Evolutionary conservation across 2,888 invertebrate genomes (phyloP).

Genomic region (Emmelina monodactyla): DNA sequence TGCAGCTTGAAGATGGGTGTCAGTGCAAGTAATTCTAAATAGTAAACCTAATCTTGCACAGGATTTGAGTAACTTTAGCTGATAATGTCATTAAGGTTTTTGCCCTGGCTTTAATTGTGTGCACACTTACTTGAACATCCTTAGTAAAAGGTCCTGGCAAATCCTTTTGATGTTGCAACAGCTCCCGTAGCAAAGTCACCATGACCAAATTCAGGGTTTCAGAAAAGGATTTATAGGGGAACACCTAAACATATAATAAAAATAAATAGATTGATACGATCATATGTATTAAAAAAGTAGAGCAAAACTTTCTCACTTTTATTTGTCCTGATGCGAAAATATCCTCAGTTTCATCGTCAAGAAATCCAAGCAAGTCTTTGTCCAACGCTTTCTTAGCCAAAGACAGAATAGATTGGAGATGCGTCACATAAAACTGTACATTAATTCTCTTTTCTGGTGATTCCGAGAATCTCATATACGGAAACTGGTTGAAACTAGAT

Average conservation of each 20-base stretch:
- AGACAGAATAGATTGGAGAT: conserved; percentile 80
- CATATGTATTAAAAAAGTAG: too few species aligned
- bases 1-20: too few species aligned
- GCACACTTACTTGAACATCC: conserved; percentile 84
- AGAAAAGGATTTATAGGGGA: conserved; percentile 93
- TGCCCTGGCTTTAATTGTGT: too few species aligned
- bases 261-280: background rate
- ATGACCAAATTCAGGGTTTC: conserved; percentile 94
- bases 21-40: too few species aligned
- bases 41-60: too few species aligned
- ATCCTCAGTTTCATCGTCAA: conserved; percentile 86
- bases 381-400: conserved; percentile 85
- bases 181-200: conserved; percentile 89
- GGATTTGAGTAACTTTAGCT: too few species aligned
- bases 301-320: conserved; percentile 34
- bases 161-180: conserved; percentile 90
- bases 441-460: conserved; percentile 72
- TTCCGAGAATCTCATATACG: conserved; percentile 80
- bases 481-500: conserved; percentile 91
- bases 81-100: too few species aligned
- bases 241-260: conserved; percentile 65
- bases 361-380: conserved; percentile 79
- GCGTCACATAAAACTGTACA: conserved; percentile 77
- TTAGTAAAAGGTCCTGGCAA: conserved; percentile 89
- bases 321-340: conserved; percentile 77